Percentiles rank a stretch among this genome's conserved stretches.
Conservation (phyloP, 2,888 invertebrate species). For the Pecten maximus region DNA sequence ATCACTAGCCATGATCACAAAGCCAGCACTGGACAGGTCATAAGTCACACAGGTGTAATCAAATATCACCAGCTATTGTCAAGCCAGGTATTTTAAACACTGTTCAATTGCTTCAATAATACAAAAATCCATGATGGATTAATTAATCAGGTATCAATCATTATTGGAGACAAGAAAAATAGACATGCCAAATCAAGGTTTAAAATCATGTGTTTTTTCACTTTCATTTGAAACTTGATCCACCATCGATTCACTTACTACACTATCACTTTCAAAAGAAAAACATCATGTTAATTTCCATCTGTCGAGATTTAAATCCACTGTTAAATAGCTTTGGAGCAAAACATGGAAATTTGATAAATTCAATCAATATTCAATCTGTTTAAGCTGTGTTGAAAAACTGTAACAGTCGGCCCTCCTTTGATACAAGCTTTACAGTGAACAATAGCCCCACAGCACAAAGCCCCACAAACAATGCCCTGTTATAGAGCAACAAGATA, state of each 20-base stretch:
- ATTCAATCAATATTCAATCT: constrained; percentile 50
- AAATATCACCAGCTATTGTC: constrained; percentile 45
- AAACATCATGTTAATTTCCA: constrained; percentile 48
- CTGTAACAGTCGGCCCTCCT: constrained; percentile 41
- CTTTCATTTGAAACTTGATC: constrained; percentile 45
- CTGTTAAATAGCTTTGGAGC: constrained; percentile 48
- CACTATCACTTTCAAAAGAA: constrained; percentile 55
- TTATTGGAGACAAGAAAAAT: constrained; percentile 50
- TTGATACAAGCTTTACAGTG: constrained; percentile 22
- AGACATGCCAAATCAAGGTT: constrained; percentile 50
- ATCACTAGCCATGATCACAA: constrained; percentile 54
- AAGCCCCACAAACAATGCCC: constrained; percentile 21
- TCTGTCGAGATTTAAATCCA: constrained; percentile 56
- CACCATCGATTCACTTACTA: constrained; percentile 50
- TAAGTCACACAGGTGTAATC: constrained; percentile 49
- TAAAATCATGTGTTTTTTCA: constrained; percentile 42
- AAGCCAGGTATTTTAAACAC: constrained; percentile 47
- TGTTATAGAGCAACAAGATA: neutral
- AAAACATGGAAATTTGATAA: constrained; percentile 51
- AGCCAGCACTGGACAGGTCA: constrained; percentile 49
- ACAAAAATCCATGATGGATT: constrained; percentile 50
- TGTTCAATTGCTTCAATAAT: constrained; percentile 37
- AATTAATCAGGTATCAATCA: constrained; percentile 47
- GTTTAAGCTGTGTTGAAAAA: constrained; percentile 45
- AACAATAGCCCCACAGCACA: constrained; percentile 2